These are phyloP conservation scores for Punctoribates punctum DNA, from an alignment of 2,888 invertebrate species.

Conservation along the genomic window DNA sequence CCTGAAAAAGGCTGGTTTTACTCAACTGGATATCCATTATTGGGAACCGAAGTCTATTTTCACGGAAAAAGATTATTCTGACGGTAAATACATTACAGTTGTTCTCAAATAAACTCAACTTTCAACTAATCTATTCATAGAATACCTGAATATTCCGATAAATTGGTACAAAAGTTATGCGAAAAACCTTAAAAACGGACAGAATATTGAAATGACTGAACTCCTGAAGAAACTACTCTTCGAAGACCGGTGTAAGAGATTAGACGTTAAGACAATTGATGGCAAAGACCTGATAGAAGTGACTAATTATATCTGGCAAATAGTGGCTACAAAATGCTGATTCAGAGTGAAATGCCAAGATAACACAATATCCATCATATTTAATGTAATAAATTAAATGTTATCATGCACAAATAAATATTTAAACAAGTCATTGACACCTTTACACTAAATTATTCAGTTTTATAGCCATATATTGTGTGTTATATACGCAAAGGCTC, in stretches of 20 bases:
- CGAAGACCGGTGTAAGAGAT: slow-evolving; percentile 9
- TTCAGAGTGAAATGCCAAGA: too few relatives aligned
- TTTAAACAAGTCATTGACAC: background rate
- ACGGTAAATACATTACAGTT: background rate
- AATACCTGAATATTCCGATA: slow-evolving; percentile 38
- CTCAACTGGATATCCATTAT: slow-evolving; percentile 2
- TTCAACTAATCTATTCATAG: too few relatives aligned
- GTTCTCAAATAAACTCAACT: too few relatives aligned
- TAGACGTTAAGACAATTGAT: background rate
- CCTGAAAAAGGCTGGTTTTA: background rate
- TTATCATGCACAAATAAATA: background rate
- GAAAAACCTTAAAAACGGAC: background rate
- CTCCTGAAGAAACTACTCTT: background rate
- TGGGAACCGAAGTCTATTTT: slow-evolving; percentile 12
- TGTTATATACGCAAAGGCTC: too few relatives aligned
- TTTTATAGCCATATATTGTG: too few relatives aligned
- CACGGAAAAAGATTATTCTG: background rate
- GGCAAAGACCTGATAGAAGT: background rate
- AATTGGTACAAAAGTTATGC: slow-evolving; percentile 38
- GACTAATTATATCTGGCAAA: slow-evolving; percentile 23
- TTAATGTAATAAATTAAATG: background rate
- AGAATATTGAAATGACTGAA: slow-evolving; percentile 2
- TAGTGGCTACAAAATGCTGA: slow-evolving; percentile 10
- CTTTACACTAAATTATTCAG: too few relatives aligned
- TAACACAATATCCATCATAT: too few relatives aligned